These are phyloP conservation scores for Macheiramphus alcinus DNA, from an alignment of 2,113 vertebrate species.

Conservation along the genomic window DNA sequence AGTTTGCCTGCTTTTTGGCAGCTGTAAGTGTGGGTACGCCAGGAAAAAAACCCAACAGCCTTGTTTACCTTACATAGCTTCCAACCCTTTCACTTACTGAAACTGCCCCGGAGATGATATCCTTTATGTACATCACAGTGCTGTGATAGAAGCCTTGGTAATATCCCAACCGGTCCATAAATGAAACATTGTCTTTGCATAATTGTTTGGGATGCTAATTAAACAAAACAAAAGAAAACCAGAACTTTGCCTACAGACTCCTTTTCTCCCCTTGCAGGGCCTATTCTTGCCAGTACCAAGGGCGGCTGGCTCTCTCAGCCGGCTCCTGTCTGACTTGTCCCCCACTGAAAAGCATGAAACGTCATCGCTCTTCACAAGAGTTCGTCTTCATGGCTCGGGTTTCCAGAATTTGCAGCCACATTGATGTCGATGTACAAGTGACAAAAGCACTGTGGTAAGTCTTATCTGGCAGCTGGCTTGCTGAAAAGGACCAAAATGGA, in stretches of 20 bases:
- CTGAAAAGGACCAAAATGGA: not conserved
- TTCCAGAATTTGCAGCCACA: not conserved
- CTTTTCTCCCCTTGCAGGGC: not conserved
- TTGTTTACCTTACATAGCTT: conserved; percentile 52
- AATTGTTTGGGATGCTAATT: conserved; percentile 9
- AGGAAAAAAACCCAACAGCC: not conserved
- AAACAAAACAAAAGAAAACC: not conserved
- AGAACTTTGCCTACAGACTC: not conserved
- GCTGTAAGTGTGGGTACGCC: conserved; percentile 6
- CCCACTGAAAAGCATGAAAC: not conserved
- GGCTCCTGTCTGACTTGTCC: not conserved
- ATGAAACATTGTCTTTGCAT: not conserved
- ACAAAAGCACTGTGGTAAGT: conserved; percentile 4
- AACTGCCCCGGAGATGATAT: not conserved
- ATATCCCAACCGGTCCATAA: not conserved
- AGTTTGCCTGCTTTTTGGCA: conserved; percentile 60
- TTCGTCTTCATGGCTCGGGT: not conserved
- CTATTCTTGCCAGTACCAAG: not conserved
- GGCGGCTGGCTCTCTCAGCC: not conserved
- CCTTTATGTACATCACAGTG: not conserved
- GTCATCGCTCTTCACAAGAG: not conserved
- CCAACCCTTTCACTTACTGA: conserved; percentile 50
- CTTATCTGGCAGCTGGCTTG: not conserved
- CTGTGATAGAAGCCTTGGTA: conserved; percentile 26
- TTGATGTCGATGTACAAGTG: not conserved